These are phyloP conservation scores for Mandrillus leucophaeus DNA, from an alignment of 2,113 vertebrate genomes.

Conservation along the genomic window DNA sequence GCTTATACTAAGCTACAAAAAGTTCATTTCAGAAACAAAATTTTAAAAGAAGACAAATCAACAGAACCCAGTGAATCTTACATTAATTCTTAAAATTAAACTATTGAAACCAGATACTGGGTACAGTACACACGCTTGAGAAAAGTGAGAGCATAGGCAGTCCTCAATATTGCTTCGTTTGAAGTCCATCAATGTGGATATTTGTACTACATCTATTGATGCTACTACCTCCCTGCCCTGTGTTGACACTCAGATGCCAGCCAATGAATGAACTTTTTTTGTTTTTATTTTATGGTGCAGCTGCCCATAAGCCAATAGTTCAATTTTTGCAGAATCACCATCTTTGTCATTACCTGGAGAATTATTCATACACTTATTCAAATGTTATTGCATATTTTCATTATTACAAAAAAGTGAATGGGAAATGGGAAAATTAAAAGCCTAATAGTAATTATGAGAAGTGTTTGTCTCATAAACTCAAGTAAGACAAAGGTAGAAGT, in stretches of 20 bases:
- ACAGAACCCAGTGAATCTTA: not conserved
- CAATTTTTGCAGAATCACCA: not conserved
- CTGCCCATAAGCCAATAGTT: not conserved
- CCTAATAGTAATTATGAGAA: not conserved
- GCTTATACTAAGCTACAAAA: not conserved
- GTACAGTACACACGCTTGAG: not conserved
- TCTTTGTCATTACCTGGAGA: not conserved
- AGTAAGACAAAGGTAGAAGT: not conserved
- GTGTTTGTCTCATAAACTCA: not conserved
- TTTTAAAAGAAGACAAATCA: slow-evolving; percentile 6
- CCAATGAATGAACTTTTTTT: not conserved
- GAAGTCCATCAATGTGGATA: not conserved
- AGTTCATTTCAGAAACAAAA: not conserved
- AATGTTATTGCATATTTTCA: not conserved
- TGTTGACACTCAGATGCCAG: not conserved
- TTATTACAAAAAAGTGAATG: not conserved
- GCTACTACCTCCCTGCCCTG: not conserved
- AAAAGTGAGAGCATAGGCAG: not conserved
- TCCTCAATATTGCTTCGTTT: not conserved
- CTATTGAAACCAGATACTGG: not conserved
- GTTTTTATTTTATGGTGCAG: not conserved
- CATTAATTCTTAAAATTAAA: not conserved
- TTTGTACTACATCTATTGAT: not conserved
- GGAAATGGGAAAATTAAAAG: not conserved
- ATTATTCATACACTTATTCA: not conserved